Evolutionary conservation across 2,113 vertebrate genomes (phyloP), one percentile per base, ranked within the genome.

Genomic region (Hemicordylus capensis): DNA sequence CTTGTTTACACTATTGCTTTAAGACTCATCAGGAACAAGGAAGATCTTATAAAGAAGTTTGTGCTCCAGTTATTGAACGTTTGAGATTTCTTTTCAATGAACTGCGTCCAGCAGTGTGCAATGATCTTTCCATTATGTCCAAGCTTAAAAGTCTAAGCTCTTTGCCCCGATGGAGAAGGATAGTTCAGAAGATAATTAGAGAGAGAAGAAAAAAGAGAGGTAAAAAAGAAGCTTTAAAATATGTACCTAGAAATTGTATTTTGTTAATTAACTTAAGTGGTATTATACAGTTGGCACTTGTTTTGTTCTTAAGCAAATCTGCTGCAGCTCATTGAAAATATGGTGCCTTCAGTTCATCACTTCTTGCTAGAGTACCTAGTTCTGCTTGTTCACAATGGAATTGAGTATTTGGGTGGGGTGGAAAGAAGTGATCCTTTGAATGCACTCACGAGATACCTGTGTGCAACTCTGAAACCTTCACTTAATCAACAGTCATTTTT

Each of bases 1-100:
- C 2, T 66, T 54, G 3, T 51, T 66, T 90, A 69, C 17, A 14
- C n/a, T 70, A 26, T 24, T 76, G 81, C 91, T 91, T 39, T 81
- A 80, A 99, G 99, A 99, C 98, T 0, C 99, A 99, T 92, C 98
- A 99, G 91, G 99, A 99, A 58, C 99, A 99, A 93, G 99, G 99
- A 0, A 98, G 99, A 83, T 99, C 98, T 46, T 99, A 99, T 77
- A 99, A 99, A 91, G 99, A 99, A 94, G 99, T 99, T 37, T 99
- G 99, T 9, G 98, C 98, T 54, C 99, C 98, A 10, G 98, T 99
- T 76, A 98, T 99, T 14, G 99, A 99, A 90, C 98, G 99, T 31
- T 96, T 99, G 91, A 95, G 99, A 37, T 99, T 99, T 93, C 95
- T 99, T 54, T 99, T 99, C 87, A 99, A 99, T 80, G 99, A 99